A percentile compares a stretch with the other conserved stretches of the same genome.
These are phyloP conservation scores for Papilio demoleus DNA, from an alignment of 2,888 invertebrate species.

Conservation along the genomic window DNA sequence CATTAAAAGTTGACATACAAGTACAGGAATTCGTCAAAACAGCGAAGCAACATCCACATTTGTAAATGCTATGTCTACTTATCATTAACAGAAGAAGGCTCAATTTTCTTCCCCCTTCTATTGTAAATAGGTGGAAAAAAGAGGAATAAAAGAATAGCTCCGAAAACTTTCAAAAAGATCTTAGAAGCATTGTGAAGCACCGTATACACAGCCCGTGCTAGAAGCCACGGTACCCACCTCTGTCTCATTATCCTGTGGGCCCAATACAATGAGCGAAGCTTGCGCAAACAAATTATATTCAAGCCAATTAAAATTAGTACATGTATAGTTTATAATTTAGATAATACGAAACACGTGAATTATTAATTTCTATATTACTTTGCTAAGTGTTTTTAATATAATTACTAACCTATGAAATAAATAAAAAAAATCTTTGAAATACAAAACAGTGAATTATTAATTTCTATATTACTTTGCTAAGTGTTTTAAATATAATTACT, in stretches of 20 bases:
- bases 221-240: conserved; percentile 72
- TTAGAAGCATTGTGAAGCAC: not conserved
- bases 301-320: conserved; percentile 81
- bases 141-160: no score
- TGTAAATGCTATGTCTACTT: no score
- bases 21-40: no score
- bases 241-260: conserved; percentile 73
- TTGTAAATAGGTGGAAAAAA: no score
- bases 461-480: not conserved
- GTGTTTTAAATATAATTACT: not conserved
- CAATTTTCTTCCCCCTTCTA: no score
- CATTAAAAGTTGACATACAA: no score
- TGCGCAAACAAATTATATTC: conserved; percentile 81
- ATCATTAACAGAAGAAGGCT: no score
- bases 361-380: not conserved
- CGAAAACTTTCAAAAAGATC: no score
- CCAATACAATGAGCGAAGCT: conserved; percentile 80
- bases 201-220: conserved; percentile 39
- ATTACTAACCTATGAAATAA: not conserved
- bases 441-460: not conserved
- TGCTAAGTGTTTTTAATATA: not conserved
- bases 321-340: conserved; percentile 1
- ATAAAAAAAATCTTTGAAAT: no score
- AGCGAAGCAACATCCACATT: no score
- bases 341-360: not conserved